Conservation (phyloP, 2,888 invertebrate genomes). For the Pheosia gnoma region DNA sequence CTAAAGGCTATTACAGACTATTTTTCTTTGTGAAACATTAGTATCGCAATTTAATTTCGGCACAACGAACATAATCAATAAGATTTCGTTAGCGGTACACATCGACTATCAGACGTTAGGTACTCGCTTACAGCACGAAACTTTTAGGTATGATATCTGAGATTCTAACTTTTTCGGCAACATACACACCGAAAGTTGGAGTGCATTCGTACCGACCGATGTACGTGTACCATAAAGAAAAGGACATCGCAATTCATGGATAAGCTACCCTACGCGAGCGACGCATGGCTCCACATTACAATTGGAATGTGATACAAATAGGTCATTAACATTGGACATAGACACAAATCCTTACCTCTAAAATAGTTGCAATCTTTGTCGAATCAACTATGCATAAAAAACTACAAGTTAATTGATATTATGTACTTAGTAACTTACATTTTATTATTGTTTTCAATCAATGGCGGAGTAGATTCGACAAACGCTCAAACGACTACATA, state of each 20-base stretch:
- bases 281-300: neutral
- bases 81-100: too few relatives aligned
- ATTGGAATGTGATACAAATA: neutral
- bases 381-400: constrained; percentile 22
- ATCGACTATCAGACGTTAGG: too few relatives aligned
- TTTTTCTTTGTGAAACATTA: too few relatives aligned
- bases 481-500: constrained; percentile 30
- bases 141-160: too few relatives aligned
- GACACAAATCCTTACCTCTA: constrained; percentile 18
- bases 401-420: constrained; percentile 34
- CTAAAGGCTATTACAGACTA: too few relatives aligned
- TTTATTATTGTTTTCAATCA: constrained; percentile 31
- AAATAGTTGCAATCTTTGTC: constrained; percentile 19
- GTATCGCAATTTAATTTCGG: too few relatives aligned
- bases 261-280: neutral
- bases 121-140: too few relatives aligned
- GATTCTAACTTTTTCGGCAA: too few relatives aligned
- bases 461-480: constrained; percentile 30
- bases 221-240: neutral
- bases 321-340: constrained; percentile 6
- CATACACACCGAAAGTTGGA: too few relatives aligned
- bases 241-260: neutral
- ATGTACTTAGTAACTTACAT: constrained; percentile 22
- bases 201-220: neutral
- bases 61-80: too few relatives aligned